Evolutionary conservation across 1,140 invertebrate genomes (phyloP), one percentile per base, ranked within the genome.

Genomic region (Plectrocnemia conspersa): DNA sequence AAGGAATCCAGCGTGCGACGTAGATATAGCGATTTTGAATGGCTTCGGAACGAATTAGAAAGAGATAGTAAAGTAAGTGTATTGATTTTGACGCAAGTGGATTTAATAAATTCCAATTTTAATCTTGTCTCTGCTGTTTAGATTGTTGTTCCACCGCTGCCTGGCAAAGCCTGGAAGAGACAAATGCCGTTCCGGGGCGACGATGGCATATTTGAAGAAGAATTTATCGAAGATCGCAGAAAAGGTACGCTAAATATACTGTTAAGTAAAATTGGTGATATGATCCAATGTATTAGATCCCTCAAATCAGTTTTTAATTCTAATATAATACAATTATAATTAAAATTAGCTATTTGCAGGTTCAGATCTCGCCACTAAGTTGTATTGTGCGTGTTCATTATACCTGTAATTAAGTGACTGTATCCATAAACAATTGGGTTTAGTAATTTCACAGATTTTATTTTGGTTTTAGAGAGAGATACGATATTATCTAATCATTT

Each of bases 21-120:
- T 68, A 81, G 97, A 71, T 99, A 99, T 77, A 98, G 94, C 77
- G 97, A 99, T 77, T 99, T 99, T 78, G 97, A 99, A 79, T 99
- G 97, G 97, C 76, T 99, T 38, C 85, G 95, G 74, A 97, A 93
- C 75, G 97, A 99, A 81, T 74, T 99, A 59, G 97, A 99, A 80
- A 80, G 97, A 72, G 97, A 99, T 71, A 98, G 95, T 75, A 99
- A 99, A 82, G 92, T 95, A 72, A 74, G 71, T 63, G 49, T 48
- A 38, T n/a, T 7, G 13, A 42, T n/a, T 18, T 9, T 41, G 18
- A 13, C 16, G n/a, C 11, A 36, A 36, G 13, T 36, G 16, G 16
- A 29, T 53, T 53, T 49, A 44, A 44, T 60, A 21, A 16, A 50
- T 1, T 10, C 16, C 4, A 7, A 5, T 7, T 13, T 16, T 41